Base-by-base conservation (phyloP, 2,888 invertebrate species). In the Piscicola geometra region DNA sequence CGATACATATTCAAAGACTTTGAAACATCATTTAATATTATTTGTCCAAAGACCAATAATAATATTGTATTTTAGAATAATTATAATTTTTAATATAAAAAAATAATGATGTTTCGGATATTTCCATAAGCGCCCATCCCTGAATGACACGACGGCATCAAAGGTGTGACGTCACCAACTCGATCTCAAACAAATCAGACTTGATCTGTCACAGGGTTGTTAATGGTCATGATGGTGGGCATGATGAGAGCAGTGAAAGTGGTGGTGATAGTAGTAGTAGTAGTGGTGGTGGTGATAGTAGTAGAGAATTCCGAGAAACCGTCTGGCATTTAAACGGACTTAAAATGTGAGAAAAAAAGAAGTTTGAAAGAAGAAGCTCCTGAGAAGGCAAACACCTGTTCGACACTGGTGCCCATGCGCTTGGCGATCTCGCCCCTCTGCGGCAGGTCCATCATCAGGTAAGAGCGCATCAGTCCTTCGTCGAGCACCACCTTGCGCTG, bases 381-480 rank as follows among this genome's bases (percentile, higher is more conserved):
- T n/a, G n/a, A n/a, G n/a, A n/a, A n/a, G n/a, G n/a, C n/a, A n/a
- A n/a, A n/a, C n/a, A 56, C 60, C n/a, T 56, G 60, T 21, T 56
- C n/a, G n/a, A 56, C 12, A n/a, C 60, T 56, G 60, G 60, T 56
- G 60, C 60, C 60, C 60, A 56, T 56, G n/a, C 60, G 60, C 60
- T 56, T 56, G 25, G 60, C 60, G 12, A 56, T 5, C 3, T 56
- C 60, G 25, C n/a, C 5, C 25, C 60, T 18, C 3, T 56, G 60
- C 3, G 60, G 25, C n/a, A 56, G 60, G n/a, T 5, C 12, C n/a
- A 56, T 9, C 15, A 25, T 5, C n/a, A 56, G 25, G 25, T 15
- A 56, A 21, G 9, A 5, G n/a, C 25, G 21, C n/a, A 56, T 5
- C 15, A 56, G 60, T 56, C 60, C 25, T n/a, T 56, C 60, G 25